Evolutionary conservation across 1,140 invertebrate genomes (phyloP).

Genomic region (Apis laboriosa): DNA sequence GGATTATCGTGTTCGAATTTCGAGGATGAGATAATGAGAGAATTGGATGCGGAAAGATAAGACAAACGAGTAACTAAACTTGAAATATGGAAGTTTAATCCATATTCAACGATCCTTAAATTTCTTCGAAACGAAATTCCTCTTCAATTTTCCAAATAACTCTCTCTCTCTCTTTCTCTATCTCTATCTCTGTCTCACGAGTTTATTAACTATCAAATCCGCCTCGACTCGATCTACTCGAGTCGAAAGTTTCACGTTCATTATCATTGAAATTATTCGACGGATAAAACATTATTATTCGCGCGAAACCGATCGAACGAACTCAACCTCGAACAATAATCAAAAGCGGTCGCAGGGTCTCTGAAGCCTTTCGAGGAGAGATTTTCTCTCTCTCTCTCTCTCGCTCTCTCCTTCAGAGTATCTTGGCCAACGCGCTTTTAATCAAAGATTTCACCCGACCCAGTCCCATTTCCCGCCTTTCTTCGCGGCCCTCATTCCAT

Average conservation of each 20-base stretch:
- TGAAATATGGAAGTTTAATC: no score
- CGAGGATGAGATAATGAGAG: background rate
- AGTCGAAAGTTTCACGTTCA: no score
- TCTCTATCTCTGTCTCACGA: no score
- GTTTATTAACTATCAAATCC: no score
- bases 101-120: no score
- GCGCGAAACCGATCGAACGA: background rate
- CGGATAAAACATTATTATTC: no score
- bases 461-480: slow-evolving; percentile 54
- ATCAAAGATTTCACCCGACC: slow-evolving; percentile 64
- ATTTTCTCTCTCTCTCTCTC: background rate
- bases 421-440: slow-evolving; percentile 51
- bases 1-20: background rate
- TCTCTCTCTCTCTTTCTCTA: no score
- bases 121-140: no score
- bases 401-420: background rate
- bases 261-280: no score
- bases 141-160: no score
- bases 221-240: no score
- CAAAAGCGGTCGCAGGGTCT: slow-evolving; percentile 31
- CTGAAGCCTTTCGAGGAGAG: background rate
- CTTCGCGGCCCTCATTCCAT: slow-evolving; percentile 51
- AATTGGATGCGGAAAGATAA: background rate
- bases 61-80: no score
- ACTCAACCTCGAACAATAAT: background rate